Conservation (phyloP, 2,888 invertebrate genomes). For the Sphinx pinastri region DNA sequence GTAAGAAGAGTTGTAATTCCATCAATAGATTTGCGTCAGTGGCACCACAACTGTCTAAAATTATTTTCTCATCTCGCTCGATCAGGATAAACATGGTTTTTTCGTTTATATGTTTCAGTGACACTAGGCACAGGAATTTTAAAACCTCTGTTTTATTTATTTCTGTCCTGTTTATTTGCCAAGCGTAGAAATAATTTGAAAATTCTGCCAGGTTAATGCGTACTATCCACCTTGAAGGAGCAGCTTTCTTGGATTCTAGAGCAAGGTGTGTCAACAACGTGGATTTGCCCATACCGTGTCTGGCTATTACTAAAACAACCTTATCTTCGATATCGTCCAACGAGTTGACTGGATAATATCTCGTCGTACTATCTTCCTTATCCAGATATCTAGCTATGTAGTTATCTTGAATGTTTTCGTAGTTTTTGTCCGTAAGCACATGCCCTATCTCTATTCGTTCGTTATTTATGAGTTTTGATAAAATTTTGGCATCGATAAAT, state of each 20-base stretch:
- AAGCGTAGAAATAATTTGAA: slow-evolving; percentile 40
- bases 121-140: slow-evolving; percentile 43
- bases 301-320: slow-evolving; percentile 44
- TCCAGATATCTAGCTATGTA: slow-evolving; percentile 44
- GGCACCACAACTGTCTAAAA: slow-evolving; percentile 31
- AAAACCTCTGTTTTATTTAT: slow-evolving; percentile 34
- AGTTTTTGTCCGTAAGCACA: slow-evolving; percentile 38
- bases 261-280: slow-evolving; percentile 49
- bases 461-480: slow-evolving; percentile 44
- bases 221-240: slow-evolving; percentile 48
- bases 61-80: slow-evolving; percentile 33
- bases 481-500: slow-evolving; percentile 42
- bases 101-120: slow-evolving; percentile 41
- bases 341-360: slow-evolving; percentile 40
- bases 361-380: slow-evolving; percentile 20
- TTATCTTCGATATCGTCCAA: slow-evolving; percentile 45
- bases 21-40: slow-evolving; percentile 36
- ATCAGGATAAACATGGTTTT: slow-evolving; percentile 36
- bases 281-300: slow-evolving; percentile 51
- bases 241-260: slow-evolving; percentile 43
- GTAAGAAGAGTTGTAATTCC: slow-evolving; percentile 48
- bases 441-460: slow-evolving; percentile 48
- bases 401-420: slow-evolving; percentile 44
- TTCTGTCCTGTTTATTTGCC: slow-evolving; percentile 37
- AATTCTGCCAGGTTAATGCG: slow-evolving; percentile 45